A percentile compares a stretch with the other conserved stretches of the same genome.
Conservation (phyloP, 2,888 invertebrate species). For the Auanema freiburgensis region DNA sequence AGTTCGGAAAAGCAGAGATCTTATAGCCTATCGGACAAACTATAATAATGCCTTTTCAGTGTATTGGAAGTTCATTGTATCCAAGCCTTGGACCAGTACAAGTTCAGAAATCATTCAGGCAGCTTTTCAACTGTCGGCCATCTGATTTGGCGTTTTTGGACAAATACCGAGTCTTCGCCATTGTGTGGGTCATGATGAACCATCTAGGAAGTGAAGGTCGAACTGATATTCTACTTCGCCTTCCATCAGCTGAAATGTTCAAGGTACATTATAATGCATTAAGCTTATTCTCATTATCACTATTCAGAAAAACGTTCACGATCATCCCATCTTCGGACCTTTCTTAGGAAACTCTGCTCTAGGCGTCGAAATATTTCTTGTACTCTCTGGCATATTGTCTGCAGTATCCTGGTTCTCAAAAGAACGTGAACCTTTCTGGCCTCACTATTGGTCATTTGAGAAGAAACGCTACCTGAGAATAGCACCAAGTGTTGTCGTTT, state of each 20-base stretch:
- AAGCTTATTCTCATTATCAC: background rate
- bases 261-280: constrained; percentile 29
- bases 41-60: too few relatives aligned
- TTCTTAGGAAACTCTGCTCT: constrained; percentile 61
- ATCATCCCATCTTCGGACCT: constrained; percentile 58
- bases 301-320: constrained; percentile 49
- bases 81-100: too few relatives aligned
- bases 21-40: too few relatives aligned
- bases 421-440: constrained; percentile 39
- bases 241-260: constrained; percentile 51
- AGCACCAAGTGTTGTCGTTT: constrained; percentile 53
- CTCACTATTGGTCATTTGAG: constrained; percentile 50
- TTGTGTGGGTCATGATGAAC: constrained; percentile 61
- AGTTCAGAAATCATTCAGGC: too few relatives aligned
- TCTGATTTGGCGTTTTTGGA: too few relatives aligned
- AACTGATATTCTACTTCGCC: constrained; percentile 56
- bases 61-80: too few relatives aligned
- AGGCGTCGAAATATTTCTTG: constrained; percentile 61
- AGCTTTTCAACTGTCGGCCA: too few relatives aligned
- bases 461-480: constrained; percentile 49
- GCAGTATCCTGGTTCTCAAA: constrained; percentile 56
- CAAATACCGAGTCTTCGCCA: constrained; percentile 51
- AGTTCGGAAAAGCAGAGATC: too few relatives aligned
- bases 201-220: constrained; percentile 60
- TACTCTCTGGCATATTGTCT: constrained; percentile 58